These are phyloP conservation scores for Rhizomys pruinosus DNA, from an alignment of 2,113 vertebrate genomes.

Conservation along the genomic window DNA sequence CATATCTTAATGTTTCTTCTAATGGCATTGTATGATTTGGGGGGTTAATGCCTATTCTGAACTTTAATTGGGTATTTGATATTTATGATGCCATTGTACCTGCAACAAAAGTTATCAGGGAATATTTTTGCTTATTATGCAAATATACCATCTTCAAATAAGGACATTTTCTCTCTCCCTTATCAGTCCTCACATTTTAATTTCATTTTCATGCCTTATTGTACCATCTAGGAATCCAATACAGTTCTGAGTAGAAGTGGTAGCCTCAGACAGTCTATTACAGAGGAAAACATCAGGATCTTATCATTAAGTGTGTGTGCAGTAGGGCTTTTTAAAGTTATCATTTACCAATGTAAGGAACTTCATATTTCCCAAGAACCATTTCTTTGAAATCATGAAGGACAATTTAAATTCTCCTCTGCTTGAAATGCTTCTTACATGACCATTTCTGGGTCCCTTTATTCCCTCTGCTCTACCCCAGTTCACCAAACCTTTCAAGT, in stretches of 20 bases:
- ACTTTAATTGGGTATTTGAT: neutral
- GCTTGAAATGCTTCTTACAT: neutral
- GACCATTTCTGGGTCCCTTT: neutral
- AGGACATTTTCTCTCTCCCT: neutral
- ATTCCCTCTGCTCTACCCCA: neutral
- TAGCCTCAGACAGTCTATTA: neutral
- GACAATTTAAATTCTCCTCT: conserved; percentile 3
- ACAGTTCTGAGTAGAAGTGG: neutral
- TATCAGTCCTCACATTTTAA: neutral
- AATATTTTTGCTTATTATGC: neutral
- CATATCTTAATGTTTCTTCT: neutral
- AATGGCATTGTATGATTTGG: neutral
- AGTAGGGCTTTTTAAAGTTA: neutral
- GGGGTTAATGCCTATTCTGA: neutral
- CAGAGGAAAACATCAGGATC: neutral
- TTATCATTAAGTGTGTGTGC: neutral
- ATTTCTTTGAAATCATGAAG: neutral
- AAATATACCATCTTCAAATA: neutral
- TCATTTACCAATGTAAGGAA: neutral
- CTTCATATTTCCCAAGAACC: neutral
- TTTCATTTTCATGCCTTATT: neutral
- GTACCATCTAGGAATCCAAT: neutral
- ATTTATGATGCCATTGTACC: neutral
- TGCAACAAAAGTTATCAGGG: neutral
- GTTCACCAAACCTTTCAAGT: neutral